Base-by-base conservation (phyloP, 2,113 vertebrate genomes). In the Rhizomys pruinosus region DNA sequence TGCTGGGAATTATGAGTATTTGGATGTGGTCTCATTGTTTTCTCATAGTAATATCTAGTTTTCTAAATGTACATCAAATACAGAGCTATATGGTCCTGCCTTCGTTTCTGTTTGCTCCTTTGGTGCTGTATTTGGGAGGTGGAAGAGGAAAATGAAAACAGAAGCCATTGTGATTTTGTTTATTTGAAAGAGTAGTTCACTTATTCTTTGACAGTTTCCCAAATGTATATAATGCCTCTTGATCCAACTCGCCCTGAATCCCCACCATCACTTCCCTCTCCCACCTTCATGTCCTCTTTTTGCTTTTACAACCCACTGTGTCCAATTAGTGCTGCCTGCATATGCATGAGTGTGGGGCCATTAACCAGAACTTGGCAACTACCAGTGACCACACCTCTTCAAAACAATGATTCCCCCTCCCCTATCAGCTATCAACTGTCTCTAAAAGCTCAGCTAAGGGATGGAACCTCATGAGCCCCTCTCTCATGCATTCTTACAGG, bases 41-140 rank as follows among this genome's bases (percentile, higher is more conserved):
- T 95, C 57, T 87, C 93, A 76, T 79, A 92, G 52, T 76, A 71
- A 55, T 39, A 91, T 59, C 80, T 77, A 52, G 34, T 89, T 93
- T 88, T 66, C 37, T 84, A 84, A 88, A 52, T 69, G 61, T 37
- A 25, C n/a, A 85, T 68, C 52, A 20, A 72, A 61, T 69, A 68
- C 11, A 84, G 79, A 84, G 64, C 37, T 66, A 44, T 63, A 84
- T 23, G 66, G 25, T 91, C 22, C 61, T 78, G 64, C 3, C 20
- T 11, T 88, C 71, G 72, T 76, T 87, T 82, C n/a, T 82, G 29
- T 85, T 93, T 87, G 7, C 34, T 2, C 47, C 17, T 79, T 37
- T 94, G 63, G 7, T 85, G 20, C 59, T 89, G 42, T 20, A 85
- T 88, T 76, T 86, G 66, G 74, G 55, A 73, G 57, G 39, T 37